Evolutionary conservation across 2,113 vertebrate genomes (phyloP).

Genomic region (Spea multiplicata): DNA sequence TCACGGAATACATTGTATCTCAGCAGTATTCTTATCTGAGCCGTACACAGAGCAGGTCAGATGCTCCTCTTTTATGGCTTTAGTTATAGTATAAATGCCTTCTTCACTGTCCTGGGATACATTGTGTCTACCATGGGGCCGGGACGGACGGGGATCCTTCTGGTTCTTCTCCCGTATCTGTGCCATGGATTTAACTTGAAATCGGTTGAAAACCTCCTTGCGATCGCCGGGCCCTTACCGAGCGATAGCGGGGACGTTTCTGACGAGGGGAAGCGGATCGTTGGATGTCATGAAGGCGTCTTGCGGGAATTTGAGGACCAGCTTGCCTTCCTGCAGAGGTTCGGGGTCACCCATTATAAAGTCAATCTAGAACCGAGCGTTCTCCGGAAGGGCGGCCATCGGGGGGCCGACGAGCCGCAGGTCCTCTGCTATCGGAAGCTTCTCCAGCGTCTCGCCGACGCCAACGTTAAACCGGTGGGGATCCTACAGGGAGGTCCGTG

Average conservation of each 20-base stretch:
- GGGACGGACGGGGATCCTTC: conserved; percentile 42
- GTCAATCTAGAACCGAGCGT: conserved; percentile 71
- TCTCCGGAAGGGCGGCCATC: conserved; percentile 58
- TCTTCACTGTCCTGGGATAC: background rate
- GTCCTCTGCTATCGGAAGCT: conserved; percentile 73
- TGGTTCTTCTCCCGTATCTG: conserved; percentile 55
- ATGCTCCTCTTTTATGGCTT: conserved; percentile 57
- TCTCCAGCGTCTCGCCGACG: conserved; percentile 60
- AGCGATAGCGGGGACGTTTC: conserved; percentile 17
- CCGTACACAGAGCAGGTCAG: conserved; percentile 58
- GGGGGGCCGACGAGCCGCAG: conserved; percentile 44
- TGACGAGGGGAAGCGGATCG: background rate
- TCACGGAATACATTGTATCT: background rate
- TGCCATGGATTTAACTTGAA: conserved; percentile 47
- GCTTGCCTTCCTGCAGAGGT: conserved; percentile 61
- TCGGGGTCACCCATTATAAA: conserved; percentile 76
- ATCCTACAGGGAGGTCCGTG: conserved; percentile 64
- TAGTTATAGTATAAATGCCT: conserved; percentile 46
- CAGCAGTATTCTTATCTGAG: conserved; percentile 43
- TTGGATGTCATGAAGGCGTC: conserved; percentile 59
- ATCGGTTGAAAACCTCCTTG: conserved; percentile 58
- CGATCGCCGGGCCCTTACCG: conserved; percentile 74
- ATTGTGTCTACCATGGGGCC: conserved; percentile 64
- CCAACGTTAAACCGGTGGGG: conserved; percentile 66
- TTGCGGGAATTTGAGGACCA: conserved; percentile 55